Percentiles rank a stretch among this genome's conserved stretches.
Conservation (phyloP, 64 coral and sea anemone genomes). For the Platygyra sinensis region DNA sequence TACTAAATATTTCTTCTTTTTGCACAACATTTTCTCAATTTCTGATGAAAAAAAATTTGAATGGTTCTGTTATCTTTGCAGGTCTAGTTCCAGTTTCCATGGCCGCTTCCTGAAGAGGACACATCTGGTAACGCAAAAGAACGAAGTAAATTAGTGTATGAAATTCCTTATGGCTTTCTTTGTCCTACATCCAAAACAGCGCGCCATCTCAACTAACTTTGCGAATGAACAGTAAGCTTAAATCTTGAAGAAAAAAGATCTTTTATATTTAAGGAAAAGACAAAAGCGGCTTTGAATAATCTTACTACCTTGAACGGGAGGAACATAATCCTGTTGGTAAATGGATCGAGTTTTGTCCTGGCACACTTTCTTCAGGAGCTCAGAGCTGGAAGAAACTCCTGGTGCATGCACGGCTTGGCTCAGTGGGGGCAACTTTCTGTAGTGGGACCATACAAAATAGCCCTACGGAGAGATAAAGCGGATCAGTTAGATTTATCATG, state of each 20-base stretch:
- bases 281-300: neutral
- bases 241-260: neutral
- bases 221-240: neutral
- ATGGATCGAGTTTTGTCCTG: conserved; percentile 76
- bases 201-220: no score
- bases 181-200: no score
- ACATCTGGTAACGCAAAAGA: neutral
- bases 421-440: conserved; percentile 70
- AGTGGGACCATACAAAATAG: conserved; percentile 88
- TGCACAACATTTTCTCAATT: neutral
- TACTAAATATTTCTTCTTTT: neutral
- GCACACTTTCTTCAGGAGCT: conserved; percentile 77
- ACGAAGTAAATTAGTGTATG: neutral
- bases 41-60: neutral
- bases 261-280: no score
- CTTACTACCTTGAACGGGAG: conserved; percentile 2
- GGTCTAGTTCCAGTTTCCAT: neutral
- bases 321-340: conserved; percentile 71
- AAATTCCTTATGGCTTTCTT: neutral
- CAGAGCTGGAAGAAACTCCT: conserved; percentile 42
- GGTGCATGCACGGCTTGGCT: neutral
- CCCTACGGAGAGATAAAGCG: conserved; percentile 40
- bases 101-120: neutral
- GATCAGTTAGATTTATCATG: neutral
- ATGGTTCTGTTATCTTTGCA: neutral